Percentiles rank a stretch among this genome's conserved stretches.
Conservation (phyloP, 2,113 vertebrate genomes). For the Mirounga angustirostris region DNA sequence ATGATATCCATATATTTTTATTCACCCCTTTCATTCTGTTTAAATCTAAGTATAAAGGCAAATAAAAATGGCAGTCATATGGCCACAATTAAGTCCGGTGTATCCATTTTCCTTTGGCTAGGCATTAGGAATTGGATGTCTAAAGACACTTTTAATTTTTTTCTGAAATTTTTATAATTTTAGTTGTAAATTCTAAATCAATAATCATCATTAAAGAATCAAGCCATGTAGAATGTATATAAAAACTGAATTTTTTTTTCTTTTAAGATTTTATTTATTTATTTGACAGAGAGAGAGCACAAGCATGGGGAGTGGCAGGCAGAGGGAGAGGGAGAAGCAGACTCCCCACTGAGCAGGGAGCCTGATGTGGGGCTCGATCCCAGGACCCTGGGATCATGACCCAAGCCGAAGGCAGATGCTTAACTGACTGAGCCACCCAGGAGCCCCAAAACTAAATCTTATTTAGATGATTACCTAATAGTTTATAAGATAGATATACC, state of each 20-base stretch:
- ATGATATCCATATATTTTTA: not conserved
- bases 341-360: too few relatives aligned
- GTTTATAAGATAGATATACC: not conserved
- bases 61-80: not conserved
- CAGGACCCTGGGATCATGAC: too few relatives aligned
- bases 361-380: too few relatives aligned
- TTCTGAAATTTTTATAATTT: not conserved
- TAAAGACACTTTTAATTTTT: not conserved
- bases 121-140: not conserved
- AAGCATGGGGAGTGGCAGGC: too few relatives aligned
- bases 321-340: too few relatives aligned
- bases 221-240: not conserved
- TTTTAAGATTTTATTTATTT: too few relatives aligned
- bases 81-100: not conserved
- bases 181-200: constrained; percentile 21
- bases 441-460: not conserved
- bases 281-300: too few relatives aligned
- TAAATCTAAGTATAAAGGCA: constrained; percentile 13
- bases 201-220: not conserved
- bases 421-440: too few relatives aligned
- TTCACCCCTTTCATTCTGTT: not conserved
- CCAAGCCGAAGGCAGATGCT: too few relatives aligned
- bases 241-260: not conserved
- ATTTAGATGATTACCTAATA: not conserved
- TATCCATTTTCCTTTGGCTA: not conserved